These are phyloP conservation scores for Drosophila arizonae DNA, from an alignment of 1,140 invertebrate species.

Conservation along the genomic window DNA sequence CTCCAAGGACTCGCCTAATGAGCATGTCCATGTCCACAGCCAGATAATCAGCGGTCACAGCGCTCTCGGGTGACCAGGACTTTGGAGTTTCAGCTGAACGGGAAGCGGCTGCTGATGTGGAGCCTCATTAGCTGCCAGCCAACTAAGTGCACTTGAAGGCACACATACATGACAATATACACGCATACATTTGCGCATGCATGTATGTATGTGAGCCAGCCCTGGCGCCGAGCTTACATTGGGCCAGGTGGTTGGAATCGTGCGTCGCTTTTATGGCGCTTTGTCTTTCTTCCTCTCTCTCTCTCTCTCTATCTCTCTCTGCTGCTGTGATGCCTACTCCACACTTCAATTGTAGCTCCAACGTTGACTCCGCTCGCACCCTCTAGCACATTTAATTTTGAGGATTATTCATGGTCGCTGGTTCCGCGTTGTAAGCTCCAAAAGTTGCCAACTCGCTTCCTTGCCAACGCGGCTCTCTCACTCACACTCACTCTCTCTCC, in stretches of 20 bases:
- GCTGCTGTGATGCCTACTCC: not conserved
- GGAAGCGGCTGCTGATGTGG: conserved; percentile 16
- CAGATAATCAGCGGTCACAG: conserved; percentile 47
- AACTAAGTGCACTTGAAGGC: not conserved
- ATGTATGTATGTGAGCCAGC: not conserved
- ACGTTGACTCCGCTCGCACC: conserved; percentile 6
- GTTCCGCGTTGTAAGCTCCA: conserved; percentile 45
- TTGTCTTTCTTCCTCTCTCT: not conserved
- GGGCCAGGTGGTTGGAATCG: not conserved
- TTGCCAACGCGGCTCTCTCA: conserved; percentile 28
- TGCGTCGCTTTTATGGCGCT: conserved; percentile 31
- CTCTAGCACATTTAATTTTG: conserved; percentile 31
- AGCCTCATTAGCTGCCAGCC: conserved; percentile 27
- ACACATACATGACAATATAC: not conserved
- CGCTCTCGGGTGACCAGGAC: conserved; percentile 10
- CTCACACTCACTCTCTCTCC: too few relatives aligned
- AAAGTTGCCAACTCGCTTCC: conserved; percentile 51
- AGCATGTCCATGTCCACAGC: conserved; percentile 59
- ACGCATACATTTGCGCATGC: not conserved
- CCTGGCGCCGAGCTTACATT: conserved; percentile 29
- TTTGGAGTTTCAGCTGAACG: not conserved
- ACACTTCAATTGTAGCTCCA: conserved; percentile 32
- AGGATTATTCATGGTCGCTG: conserved; percentile 65
- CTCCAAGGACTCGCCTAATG: conserved; percentile 76
- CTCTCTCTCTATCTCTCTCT: not conserved